phyloP scores from a whole-genome alignment of 2,888 invertebrate genomes.

The Eilema griseolum region DNA sequence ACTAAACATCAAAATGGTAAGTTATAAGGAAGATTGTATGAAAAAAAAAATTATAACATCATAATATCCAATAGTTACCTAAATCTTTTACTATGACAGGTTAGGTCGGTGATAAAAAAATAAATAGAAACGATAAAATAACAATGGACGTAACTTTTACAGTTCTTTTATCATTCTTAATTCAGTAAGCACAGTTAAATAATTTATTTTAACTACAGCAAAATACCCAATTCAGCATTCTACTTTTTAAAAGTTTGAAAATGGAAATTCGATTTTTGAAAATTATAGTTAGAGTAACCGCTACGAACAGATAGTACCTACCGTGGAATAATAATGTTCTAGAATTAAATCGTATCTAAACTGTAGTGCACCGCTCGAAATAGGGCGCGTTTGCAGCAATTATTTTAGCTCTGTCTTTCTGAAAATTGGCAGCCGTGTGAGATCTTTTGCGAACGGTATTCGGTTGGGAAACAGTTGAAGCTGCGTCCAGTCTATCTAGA shows the following conservation, averaged over 20 bases:
- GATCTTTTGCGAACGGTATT: conserved; percentile 84
- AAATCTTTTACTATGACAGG: no score
- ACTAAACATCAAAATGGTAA: no score
- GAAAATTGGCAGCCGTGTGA: conserved; percentile 86
- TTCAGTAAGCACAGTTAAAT: no score
- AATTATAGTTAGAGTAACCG: conserved; percentile 40
- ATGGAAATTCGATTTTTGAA: conserved; percentile 29
- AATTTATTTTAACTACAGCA: no score
- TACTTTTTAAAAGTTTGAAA: conserved; percentile 12
- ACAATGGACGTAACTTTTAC: no score
- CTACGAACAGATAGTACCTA: conserved; percentile 63
- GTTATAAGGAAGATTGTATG: no score
- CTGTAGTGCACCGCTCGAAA: conserved; percentile 79
- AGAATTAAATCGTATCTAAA: conserved; percentile 82
- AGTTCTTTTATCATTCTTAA: no score
- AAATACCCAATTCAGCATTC: not conserved
- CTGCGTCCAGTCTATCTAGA: conserved; percentile 65
- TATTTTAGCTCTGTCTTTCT: conserved; percentile 87
- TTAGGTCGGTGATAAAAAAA: no score
- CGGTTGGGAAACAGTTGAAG: conserved; percentile 85
- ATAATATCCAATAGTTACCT: no score
- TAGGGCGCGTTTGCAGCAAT: conserved; percentile 85
- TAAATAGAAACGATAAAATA: no score
- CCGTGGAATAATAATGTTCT: conserved; percentile 74
- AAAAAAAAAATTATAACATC: no score